Evolutionary conservation across 2,797 vertebrate genomes (phyloP), one percentile per base, ranked within the genome.

Genomic region (Psittacula echo): DNA sequence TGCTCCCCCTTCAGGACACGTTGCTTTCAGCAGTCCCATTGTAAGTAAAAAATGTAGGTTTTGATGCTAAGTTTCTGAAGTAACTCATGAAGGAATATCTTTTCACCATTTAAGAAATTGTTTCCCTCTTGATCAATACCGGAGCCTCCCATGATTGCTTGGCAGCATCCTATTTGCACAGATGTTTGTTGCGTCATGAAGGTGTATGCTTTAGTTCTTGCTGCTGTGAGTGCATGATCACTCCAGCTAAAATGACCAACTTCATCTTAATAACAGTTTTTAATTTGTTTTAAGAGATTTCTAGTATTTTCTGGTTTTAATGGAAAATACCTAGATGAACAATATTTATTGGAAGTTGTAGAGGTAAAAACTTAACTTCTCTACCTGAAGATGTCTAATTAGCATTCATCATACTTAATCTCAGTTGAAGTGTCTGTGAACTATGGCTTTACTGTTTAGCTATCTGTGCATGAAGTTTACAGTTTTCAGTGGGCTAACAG

Each of bases 11-110:
- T 96, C 95, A 84, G 95, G 93, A 97, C 93, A 98, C 2, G 96
- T 98, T 18, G 98, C 99, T 65, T 99, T 99, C 97, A 99, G 98
- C 96, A 99, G 99, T 94, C 98, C 98, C 74, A 99, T 99, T 97
- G 99, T 99, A 95, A 98, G 98, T 97, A 87, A 74, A 89, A 73
- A 18, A 10, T 39, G 6, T 27, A 80, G 41, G 23, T 34, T 73
- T 94, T 80, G 34, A 39, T 80, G 22, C 22, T 80, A 30, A 47
- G 80, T 80, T 84, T 71, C 50, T 53, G 44, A 91, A 91, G 19
- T 90, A 84, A 70, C 37, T 90, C 14, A 8, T 29, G 39, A 76
- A 60, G 17, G 15, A 51, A 18, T 76, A 41, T 65, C 10, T 29
- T 81, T 39, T 60, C 74, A 32, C 13, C 2, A 30, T 50, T 44